A percentile compares a stretch with the other conserved stretches of the same genome.
phyloP scores from a whole-genome alignment of 1,140 invertebrate species.

The Calliopsis andreniformis region DNA sequence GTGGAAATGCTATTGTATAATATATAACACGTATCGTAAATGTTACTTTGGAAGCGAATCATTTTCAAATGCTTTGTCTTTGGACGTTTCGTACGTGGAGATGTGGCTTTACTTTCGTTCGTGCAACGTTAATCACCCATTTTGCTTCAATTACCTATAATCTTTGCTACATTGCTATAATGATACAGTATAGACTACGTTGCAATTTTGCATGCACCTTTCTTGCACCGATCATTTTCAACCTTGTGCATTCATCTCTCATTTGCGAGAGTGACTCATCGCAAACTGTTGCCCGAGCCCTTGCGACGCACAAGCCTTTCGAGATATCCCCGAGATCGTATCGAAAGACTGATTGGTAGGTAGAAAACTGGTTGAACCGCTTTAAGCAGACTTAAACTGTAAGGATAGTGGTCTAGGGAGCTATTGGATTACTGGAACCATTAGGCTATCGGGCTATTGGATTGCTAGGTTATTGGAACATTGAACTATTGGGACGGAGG shows the following conservation, averaged over 20 bases:
- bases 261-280: background rate
- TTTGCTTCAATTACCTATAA: background rate
- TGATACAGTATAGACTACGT: background rate
- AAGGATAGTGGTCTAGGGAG: background rate
- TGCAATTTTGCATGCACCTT: background rate
- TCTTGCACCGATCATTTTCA: background rate
- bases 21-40: too few relatives aligned
- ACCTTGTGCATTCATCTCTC: background rate
- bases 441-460: constrained; percentile 4
- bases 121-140: background rate
- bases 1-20: too few relatives aligned
- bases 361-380: too few relatives aligned
- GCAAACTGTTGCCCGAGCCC: too few relatives aligned
- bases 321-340: too few relatives aligned
- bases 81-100: too few relatives aligned
- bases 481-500: background rate
- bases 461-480: background rate
- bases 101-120: too few relatives aligned
- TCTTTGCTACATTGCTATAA: background rate
- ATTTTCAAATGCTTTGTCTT: too few relatives aligned
- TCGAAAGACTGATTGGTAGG: too few relatives aligned
- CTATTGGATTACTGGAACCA: background rate
- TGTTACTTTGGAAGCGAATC: too few relatives aligned
- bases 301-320: too few relatives aligned
- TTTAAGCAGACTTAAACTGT: too few relatives aligned